Evolutionary conservation across 2,113 vertebrate genomes (phyloP), one percentile per base, ranked within the genome.

Genomic region (Semnopithecus entellus): DNA sequence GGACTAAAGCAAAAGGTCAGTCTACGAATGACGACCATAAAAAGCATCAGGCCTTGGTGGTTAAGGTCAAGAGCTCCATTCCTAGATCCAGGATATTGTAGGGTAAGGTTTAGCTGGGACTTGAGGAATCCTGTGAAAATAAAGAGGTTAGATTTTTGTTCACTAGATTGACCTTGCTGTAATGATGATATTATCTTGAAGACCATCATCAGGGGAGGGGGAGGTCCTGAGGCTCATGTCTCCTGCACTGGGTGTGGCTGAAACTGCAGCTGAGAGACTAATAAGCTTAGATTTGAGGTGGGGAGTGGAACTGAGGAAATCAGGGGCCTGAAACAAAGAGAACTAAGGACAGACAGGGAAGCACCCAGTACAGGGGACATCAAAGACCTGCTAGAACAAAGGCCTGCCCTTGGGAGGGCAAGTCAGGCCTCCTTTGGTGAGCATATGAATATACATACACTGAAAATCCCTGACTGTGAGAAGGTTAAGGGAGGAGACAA

Each of bases 401-500:
- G 8, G 17, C 32, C 35, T 38, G 27, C 18, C 70, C 23, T 52
- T 3, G 5, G 23, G 59, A 89, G 91, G 8, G 17, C 23, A 59
- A 40, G 22, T 4, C 1, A 0, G 59, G 52, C 35, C 14, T 84
- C 32, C 32, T 92, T 50, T 87, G 43, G 27, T 55, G 38, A 17
- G 48, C 16, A 23, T 3, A 23, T 72, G 91, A 82, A 82, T 89
- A 90, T n/a, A 81, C 83, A 90, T 32, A 38, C 18, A 3, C 9
- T 50, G 23, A 87, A 50, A 81, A 86, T 79, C 68, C 30, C 66
- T 55, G 38, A 91, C 43, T 86, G 32, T 40, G 76, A 43, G 84
- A 95, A 92, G 94, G 84, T 68, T 88, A 97, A 70, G 6, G 40
- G 61, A 94, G 59, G 61, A 66, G 48, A 83, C 45, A 38, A 57